Percentiles rank a stretch among this genome's conserved stretches.
Conservation (phyloP, 2,113 vertebrate species). For the Hippotragus niger region DNA sequence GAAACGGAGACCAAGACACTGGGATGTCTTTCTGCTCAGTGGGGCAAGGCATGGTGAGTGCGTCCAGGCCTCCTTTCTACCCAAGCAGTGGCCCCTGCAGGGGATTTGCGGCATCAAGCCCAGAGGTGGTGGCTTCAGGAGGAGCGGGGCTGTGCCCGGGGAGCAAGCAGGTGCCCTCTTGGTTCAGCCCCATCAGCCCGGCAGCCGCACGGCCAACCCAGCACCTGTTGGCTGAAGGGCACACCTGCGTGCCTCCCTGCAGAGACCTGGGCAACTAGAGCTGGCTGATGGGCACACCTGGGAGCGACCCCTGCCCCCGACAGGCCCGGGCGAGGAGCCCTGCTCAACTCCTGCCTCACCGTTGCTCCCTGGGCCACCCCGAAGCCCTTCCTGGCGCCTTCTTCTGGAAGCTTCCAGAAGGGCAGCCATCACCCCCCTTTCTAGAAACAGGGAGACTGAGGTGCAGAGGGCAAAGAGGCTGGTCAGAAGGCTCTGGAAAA, state of each 20-base stretch:
- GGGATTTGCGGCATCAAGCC: background rate
- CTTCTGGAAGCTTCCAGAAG: background rate
- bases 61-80: background rate
- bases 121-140: background rate
- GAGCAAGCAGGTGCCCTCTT: background rate
- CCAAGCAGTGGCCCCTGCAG: background rate
- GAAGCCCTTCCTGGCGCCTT: background rate
- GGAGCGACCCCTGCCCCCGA: rapidly evolving
- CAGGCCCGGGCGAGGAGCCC: background rate
- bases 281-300: background rate
- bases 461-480: background rate
- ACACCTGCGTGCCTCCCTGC: too few species aligned
- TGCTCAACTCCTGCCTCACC: background rate
- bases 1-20: rapidly evolving
- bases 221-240: rapidly evolving
- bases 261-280: background rate
- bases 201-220: background rate
- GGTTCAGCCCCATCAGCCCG: rapidly evolving
- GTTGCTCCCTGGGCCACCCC: background rate
- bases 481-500: background rate
- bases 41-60: background rate
- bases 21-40: background rate
- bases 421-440: background rate
- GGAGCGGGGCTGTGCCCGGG: rapidly evolving
- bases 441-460: background rate